A percentile compares a stretch with the other conserved stretches of the same genome.
These are phyloP conservation scores for Drepanosiphum platanoidis DNA, from an alignment of 2,888 invertebrate species.

Conservation along the genomic window DNA sequence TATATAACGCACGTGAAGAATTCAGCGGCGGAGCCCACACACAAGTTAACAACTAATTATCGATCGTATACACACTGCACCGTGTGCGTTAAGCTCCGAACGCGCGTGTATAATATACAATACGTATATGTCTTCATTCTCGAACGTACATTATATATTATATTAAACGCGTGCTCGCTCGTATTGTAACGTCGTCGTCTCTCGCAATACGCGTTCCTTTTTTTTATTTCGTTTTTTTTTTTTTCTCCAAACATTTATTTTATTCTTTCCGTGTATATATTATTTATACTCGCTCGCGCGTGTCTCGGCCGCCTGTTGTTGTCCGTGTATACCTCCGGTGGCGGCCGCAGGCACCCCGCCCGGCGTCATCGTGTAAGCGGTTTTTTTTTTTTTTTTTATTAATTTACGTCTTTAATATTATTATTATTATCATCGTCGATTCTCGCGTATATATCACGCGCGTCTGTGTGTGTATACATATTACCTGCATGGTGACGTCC, in stretches of 20 bases:
- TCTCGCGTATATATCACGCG: neutral
- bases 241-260: neutral
- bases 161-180: neutral
- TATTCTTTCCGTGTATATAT: neutral
- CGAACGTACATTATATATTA: neutral
- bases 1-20: neutral
- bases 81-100: neutral
- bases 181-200: slow-evolving; percentile 15
- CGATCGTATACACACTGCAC: slow-evolving; percentile 10
- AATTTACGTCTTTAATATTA: neutral
- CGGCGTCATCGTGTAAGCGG: slow-evolving; percentile 1
- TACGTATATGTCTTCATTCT: neutral
- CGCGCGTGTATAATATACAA: neutral
- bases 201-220: neutral
- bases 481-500: neutral
- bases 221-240: neutral
- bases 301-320: neutral
- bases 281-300: neutral
- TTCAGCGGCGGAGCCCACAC: slow-evolving; percentile 51
- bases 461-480: too few species aligned
- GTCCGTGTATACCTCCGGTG: neutral
- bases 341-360: neutral
- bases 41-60: slow-evolving; percentile 59
- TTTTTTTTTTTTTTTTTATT: neutral
- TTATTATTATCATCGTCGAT: neutral